Evolutionary conservation across 2,888 invertebrate genomes (phyloP).

Genomic region (Leucophenga maculata): DNA sequence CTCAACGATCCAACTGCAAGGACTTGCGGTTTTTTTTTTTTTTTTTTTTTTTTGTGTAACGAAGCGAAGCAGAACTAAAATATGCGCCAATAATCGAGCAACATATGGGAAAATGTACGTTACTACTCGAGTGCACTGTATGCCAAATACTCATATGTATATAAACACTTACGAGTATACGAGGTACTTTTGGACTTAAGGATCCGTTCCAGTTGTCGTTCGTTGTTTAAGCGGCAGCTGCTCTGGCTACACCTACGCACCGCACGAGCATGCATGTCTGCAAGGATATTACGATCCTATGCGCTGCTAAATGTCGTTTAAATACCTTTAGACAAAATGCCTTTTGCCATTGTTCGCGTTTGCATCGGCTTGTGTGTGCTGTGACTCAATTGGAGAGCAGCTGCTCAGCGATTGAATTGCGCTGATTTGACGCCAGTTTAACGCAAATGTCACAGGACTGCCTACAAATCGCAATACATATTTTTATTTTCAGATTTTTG

Average conservation of each 20-base stretch:
- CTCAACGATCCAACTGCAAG: background rate
- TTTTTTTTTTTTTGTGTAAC: background rate
- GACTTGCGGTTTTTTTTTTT: background rate
- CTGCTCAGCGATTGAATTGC: background rate
- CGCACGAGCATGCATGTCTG: background rate
- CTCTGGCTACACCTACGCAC: background rate
- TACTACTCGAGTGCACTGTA: background rate
- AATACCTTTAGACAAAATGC: no score
- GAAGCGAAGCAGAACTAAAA: constrained; percentile 13
- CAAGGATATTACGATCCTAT: background rate
- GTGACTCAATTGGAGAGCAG: background rate
- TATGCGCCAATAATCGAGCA: constrained; percentile 7
- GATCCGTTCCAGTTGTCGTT: no score
- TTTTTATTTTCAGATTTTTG: no score
- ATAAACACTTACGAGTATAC: background rate
- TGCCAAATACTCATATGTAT: no score
- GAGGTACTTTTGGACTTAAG: no score
- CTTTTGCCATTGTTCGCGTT: background rate
- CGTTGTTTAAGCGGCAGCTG: background rate
- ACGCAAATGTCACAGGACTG: constrained; percentile 12
- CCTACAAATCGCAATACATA: background rate
- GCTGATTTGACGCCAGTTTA: constrained; percentile 14
- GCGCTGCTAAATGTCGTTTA: background rate
- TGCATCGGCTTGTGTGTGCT: background rate
- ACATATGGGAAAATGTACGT: constrained; percentile 16